Evolutionary conservation across 2,888 invertebrate genomes (phyloP), one percentile per base, ranked within the genome.

Genomic region (Agrotis ipsilon): DNA sequence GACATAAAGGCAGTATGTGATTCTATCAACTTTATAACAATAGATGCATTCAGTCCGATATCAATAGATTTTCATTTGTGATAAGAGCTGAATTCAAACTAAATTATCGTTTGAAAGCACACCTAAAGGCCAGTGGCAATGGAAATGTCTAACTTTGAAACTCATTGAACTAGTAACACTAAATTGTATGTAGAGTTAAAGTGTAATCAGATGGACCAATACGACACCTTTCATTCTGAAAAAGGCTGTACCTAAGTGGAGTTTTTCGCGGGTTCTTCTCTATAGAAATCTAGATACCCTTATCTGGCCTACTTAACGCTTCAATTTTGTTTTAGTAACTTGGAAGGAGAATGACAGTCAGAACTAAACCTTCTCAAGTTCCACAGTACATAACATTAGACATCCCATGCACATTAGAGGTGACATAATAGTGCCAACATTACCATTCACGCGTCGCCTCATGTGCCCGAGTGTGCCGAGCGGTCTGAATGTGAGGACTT

Each of bases 401-500:
- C 45, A 67, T 21, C 61, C 49, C 46, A 60, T 57, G 51, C 32
- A 46, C 69, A 69, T 75, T 75, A 79, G 63, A 64, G 62, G 66
- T 46, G 60, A 51, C 62, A 52, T 55, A 55, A 27, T 48, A 39
- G 54, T 39, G 11, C 62, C 19, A 19, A 68, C 66, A 75, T 80
- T 75, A 80, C 68, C 68, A 72, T 75, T 66, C 52, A 75, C 70
- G 43, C 70, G 43, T 54, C 62, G 18, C 58, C 61, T 52, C 57
- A 49, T 65, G 62, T 58, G 60, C 54, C 46, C 21, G 54, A 19
- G 19, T 39, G 68, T 24, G 57, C 63, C 54, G 39, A 14, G 49
- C 69, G 66, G 16, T 66, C 71, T 82, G 72, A 82, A 82, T 82
- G 70, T 68, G 72, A 58, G 55, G 72, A 70, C 24, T 79, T 73